phyloP scores from a whole-genome alignment of 2,888 invertebrate genomes.

The Drosophila villosipedis region DNA sequence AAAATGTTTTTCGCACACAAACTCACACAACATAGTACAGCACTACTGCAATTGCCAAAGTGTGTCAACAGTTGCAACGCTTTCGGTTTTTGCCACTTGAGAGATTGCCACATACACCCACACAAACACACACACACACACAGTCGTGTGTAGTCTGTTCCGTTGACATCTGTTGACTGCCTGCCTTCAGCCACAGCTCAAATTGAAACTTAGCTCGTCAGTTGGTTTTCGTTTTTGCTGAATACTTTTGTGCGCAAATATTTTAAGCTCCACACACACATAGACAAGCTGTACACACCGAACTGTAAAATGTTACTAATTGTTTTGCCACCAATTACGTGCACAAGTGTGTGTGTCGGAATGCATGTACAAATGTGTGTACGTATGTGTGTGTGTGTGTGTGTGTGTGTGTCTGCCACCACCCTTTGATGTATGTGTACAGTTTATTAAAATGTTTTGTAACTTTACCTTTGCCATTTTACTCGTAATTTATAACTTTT shows the following conservation, averaged over 20 bases:
- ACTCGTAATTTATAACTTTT: constrained; percentile 52
- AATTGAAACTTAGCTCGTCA: constrained; percentile 63
- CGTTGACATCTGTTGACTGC: constrained; percentile 57
- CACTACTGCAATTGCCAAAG: constrained; percentile 50
- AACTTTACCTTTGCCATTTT: constrained; percentile 41
- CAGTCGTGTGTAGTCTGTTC: constrained; percentile 12
- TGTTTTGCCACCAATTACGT: constrained; percentile 79
- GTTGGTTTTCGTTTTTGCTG: constrained; percentile 47
- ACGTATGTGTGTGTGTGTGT: constrained; percentile 23
- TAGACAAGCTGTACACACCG: constrained; percentile 15
- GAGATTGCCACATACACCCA: constrained; percentile 10
- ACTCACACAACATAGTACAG: constrained; percentile 1
- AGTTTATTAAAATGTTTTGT: constrained; percentile 75
- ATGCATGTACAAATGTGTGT: constrained; percentile 20
- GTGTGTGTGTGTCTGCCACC: constrained; percentile 12
- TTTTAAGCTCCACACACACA: constrained; percentile 39
- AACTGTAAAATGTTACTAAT: constrained; percentile 75
- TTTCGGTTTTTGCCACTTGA: constrained; percentile 47
- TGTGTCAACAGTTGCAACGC: constrained; percentile 68
- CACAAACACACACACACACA: not conserved
- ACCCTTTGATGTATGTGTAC: constrained; percentile 61
- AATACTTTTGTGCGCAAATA: constrained; percentile 55
- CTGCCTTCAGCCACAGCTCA: constrained; percentile 12
- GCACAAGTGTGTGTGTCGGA: constrained; percentile 52
- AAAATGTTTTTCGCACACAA: constrained; percentile 43